Evolutionary conservation across 2,113 vertebrate genomes (phyloP), one percentile per base, ranked within the genome.

Genomic region (Phylloscopus trochilus): DNA sequence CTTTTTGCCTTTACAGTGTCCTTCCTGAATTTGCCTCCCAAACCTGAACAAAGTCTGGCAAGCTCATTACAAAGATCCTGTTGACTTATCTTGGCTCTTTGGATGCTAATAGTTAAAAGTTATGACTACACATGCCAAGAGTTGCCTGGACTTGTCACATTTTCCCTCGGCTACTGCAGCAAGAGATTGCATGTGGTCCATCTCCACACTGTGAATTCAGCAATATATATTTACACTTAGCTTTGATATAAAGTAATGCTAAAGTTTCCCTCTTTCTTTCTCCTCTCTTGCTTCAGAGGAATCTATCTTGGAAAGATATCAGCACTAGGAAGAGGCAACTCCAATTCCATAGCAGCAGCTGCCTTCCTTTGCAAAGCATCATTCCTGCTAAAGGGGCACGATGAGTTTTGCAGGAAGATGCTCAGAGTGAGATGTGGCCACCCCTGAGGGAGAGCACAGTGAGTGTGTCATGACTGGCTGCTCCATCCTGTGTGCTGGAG

Each of bases 231-330:
- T 92, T 85, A 55, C 53, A 64, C 47, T 91, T 72, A 60, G 59
- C 35, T 80, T 92, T 63, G 35, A 28, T 90, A 31, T n/a, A 47
- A 88, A 60, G 19, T 60, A 78, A 68, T 47, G 18, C 55, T 70
- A 27, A 67, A 83, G 44, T 72, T 26, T 93, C 59, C 68, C 17
- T 81, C 93, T 86, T 70, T 37, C 63, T 93, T 79, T 87, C 39
- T 87, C 26, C 59, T 83, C 24, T 91, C 49, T 87, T 89, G 31
- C 77, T 87, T 93, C 91, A 92, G 91, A 91, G 58, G 62, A 91
- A 68, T 56, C 60, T 68, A 4, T 89, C 66, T 68, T 76, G 74
- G 69, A 91, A 84, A 87, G 44, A 24, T 44, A 60, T 0, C 0
- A 4, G 49, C 64, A 63, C 39, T 91, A 89, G 91, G 89, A 94